A percentile compares a stretch with the other conserved stretches of the same genome.
phyloP scores from a whole-genome alignment of 2,113 vertebrate genomes.

The Cynocephalus volans region DNA sequence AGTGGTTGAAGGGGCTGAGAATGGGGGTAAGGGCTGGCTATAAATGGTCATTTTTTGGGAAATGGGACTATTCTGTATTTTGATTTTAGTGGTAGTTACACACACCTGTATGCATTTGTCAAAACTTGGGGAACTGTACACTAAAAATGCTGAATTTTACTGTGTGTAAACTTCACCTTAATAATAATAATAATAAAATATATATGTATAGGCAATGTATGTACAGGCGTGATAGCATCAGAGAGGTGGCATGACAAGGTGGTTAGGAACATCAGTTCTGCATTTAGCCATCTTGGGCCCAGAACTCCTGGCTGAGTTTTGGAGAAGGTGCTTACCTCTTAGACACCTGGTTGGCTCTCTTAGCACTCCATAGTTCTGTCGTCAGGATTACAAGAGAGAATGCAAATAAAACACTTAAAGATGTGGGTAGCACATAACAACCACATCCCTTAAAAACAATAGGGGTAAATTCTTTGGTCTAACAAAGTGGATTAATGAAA shows the following conservation, averaged over 20 bases:
- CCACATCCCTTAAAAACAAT: not conserved
- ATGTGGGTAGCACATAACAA: not conserved
- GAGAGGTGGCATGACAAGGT: not conserved
- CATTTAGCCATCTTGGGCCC: not conserved
- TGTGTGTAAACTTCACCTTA: not conserved
- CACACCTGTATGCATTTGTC: not conserved
- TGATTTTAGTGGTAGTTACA: not conserved
- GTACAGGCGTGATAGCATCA: not conserved
- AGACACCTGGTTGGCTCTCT: not conserved
- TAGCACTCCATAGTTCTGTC: not conserved
- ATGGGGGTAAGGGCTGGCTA: not conserved
- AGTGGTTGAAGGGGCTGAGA: not conserved
- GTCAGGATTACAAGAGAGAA: not conserved
- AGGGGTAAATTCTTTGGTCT: not conserved
- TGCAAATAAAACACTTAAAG: not conserved
- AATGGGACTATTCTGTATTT: not conserved
- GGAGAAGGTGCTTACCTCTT: not conserved
- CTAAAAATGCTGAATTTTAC: constrained; percentile 21
- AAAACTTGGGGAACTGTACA: not conserved
- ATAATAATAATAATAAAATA: not conserved
- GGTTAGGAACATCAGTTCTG: not conserved
- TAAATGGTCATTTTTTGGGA: not conserved
- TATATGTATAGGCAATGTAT: not conserved
- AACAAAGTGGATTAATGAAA: not conserved
- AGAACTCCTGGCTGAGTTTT: not conserved